A percentile compares a stretch with the other conserved stretches of the same genome.
phyloP scores from a whole-genome alignment of 1,140 invertebrate species.

The Thaumatotibia leucotreta region DNA sequence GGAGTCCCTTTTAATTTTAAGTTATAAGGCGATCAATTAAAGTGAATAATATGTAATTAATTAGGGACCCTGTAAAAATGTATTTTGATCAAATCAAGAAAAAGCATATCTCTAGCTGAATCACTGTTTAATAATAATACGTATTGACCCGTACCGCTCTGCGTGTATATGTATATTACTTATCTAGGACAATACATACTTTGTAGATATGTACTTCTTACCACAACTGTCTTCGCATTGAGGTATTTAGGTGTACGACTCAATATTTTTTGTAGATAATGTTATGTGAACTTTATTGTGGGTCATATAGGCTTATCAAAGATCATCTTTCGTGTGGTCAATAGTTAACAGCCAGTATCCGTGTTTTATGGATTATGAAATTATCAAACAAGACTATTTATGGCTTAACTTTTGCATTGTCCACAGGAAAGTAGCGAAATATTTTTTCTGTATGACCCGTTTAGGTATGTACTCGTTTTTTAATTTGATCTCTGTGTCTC shows the following conservation, averaged over 20 bases:
- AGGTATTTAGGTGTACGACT: not conserved
- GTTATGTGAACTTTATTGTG: not conserved
- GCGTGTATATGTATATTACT: not conserved
- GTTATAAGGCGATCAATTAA: not conserved
- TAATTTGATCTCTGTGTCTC: not conserved
- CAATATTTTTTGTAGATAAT: not conserved
- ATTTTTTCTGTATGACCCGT: no score
- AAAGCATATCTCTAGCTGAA: not conserved
- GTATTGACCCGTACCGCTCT: not conserved
- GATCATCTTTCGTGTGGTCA: no score
- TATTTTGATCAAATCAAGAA: slow-evolving; percentile 4
- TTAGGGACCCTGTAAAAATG: not conserved
- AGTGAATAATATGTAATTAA: not conserved
- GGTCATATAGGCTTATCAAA: no score
- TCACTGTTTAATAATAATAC: not conserved
- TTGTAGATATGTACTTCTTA: slow-evolving; percentile 7
- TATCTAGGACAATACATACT: slow-evolving; percentile 8
- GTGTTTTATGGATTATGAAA: no score
- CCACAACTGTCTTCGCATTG: slow-evolving; percentile 9
- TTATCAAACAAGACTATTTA: no score
- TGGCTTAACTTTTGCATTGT: no score
- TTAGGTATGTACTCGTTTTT: slow-evolving; percentile 4
- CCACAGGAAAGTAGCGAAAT: no score
- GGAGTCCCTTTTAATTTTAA: not conserved
- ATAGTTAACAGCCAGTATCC: no score